Conservation (phyloP, 2,888 invertebrate species). For the Argyresthia goedartella region DNA sequence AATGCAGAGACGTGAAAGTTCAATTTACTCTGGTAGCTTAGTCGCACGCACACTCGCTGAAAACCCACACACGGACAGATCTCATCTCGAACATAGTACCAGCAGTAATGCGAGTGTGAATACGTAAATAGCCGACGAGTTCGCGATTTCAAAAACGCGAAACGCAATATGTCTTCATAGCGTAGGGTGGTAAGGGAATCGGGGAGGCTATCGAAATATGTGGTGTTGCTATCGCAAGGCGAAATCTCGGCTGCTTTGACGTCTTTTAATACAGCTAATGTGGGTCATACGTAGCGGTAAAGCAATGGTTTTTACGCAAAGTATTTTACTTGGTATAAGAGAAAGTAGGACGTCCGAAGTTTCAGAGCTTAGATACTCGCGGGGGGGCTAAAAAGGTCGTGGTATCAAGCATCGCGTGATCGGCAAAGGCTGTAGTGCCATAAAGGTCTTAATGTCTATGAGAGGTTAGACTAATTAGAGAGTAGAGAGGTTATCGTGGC, state of each 20-base stretch:
- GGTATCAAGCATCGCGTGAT: background rate
- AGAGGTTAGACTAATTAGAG: conserved; percentile 57
- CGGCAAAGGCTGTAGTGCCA: conserved; percentile 21
- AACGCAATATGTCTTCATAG: conserved; percentile 67
- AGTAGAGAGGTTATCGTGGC: conserved; percentile 4
- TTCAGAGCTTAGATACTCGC: background rate
- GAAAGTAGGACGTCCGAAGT: too few relatives aligned
- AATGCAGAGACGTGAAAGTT: conserved; percentile 26
- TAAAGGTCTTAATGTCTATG: conserved; percentile 59
- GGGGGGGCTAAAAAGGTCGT: background rate
- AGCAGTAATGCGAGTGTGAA: conserved; percentile 67
- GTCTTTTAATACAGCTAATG: conserved; percentile 27
- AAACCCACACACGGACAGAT: conserved; percentile 45
- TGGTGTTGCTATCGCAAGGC: conserved; percentile 42
- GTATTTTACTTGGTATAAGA: too few relatives aligned
- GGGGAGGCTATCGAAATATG: conserved; percentile 53
- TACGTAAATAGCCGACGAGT: conserved; percentile 67
- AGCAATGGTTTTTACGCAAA: background rate
- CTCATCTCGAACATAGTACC: conserved; percentile 61
- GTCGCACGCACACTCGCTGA: conserved; percentile 47
- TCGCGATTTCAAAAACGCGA: conserved; percentile 69
- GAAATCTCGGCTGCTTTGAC: conserved; percentile 50
- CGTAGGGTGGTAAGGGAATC: conserved; percentile 48
- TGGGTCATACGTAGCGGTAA: conserved; percentile 2
- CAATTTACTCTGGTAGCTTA: conserved; percentile 47